A percentile compares a stretch with the other conserved stretches of the same genome.
Conservation (phyloP, 30 jellyfish, hydroid and myxozoan species). For the Pseudorhiza aurosa region DNA sequence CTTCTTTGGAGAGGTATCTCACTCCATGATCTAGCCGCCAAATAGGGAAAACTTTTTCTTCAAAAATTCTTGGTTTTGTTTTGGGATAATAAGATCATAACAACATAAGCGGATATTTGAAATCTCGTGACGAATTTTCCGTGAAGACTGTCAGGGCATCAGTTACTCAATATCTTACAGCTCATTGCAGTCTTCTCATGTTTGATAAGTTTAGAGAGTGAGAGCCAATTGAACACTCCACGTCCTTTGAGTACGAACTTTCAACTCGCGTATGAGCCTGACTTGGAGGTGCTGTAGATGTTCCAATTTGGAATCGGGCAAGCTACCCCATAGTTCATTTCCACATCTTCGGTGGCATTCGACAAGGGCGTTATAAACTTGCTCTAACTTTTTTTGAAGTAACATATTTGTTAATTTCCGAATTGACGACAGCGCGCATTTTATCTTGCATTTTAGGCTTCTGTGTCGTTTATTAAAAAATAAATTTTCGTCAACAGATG, state of each 20-base stretch:
- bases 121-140: too few relatives aligned
- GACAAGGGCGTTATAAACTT: neutral
- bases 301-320: neutral
- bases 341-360: neutral
- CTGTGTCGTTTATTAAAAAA: neutral
- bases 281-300: neutral
- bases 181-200: too few relatives aligned
- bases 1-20: too few relatives aligned
- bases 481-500: neutral
- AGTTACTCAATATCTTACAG: too few relatives aligned
- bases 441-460: neutral
- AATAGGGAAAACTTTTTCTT: too few relatives aligned
- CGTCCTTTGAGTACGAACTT: conserved; percentile 2
- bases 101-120: too few relatives aligned
- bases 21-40: too few relatives aligned
- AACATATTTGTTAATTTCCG: neutral
- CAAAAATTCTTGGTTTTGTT: too few relatives aligned
- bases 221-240: neutral
- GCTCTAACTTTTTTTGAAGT: conserved; percentile 2
- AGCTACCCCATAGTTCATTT: conserved; percentile 3
- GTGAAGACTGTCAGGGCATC: too few relatives aligned
- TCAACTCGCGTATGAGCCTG: neutral
- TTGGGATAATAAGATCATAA: too few relatives aligned
- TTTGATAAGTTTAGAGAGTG: neutral
- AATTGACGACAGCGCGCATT: neutral